Base-by-base conservation (phyloP, 1,140 invertebrate genomes). In the Hetaerina americana region DNA sequence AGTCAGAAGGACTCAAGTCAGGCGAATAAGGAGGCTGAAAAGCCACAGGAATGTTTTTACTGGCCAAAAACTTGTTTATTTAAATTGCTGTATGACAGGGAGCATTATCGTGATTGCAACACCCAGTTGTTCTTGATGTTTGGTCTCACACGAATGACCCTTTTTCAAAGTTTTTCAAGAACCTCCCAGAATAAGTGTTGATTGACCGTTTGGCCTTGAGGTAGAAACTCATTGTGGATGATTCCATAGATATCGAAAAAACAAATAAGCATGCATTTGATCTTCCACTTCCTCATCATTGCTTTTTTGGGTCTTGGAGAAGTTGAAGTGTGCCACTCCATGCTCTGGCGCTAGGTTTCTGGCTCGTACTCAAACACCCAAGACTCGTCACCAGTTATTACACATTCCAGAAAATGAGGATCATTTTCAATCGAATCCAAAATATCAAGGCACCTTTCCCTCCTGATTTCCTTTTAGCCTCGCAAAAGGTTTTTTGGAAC, bases 311-410 rank as follows among this genome's bases (percentile, higher is more conserved):
- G 66, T 5, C 27, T 40, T 67, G 73, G 66, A 71, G 70, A 71
- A 1, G n/a, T 71, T 40, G 18, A 28, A 5, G 26, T 24, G 27
- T 69, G 49, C 71, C 72, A 75, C 66, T 75, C 68, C 73, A 72
- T 75, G 76, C 77, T 76, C 73, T 78, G 76, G 22, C 73, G 72
- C 71, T 79, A 79, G 0, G 71, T 78, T 75, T 78, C 72, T 18
- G 75, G 73, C 66, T 79, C 75, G 70, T 76, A 79, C 27, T 76
- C 22, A 74, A 77, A 75, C 18, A 76, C 70, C 76, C 75, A 76
- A 68, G 74, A 72, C 73, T 80, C 76, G 67, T 79, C 75, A 72
- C 76, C 72, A 69, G 74, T 77, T 24, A 78, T 40, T 25, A 74
- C 66, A 72, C 71, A 28, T 70, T 69, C 68, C 68, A 72, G 71